Base-by-base conservation (phyloP, 2,888 invertebrate species). In the Philereme vetulata region DNA sequence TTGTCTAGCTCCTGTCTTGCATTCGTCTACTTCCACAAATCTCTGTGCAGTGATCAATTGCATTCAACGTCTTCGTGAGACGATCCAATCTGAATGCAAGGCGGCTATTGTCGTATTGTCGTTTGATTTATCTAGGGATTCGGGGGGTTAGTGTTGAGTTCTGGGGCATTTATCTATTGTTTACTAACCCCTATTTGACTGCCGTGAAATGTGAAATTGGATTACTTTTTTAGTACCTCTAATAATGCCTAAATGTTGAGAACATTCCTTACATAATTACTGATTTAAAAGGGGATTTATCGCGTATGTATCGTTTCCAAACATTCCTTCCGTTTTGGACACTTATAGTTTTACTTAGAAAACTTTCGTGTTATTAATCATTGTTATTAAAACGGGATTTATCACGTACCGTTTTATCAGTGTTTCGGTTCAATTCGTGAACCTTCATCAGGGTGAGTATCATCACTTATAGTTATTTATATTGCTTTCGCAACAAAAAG, bases 1-100 rank as follows among this genome's bases (percentile, higher is more conserved):
- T 64, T 56, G 58, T 64, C 64, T 47, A 44, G 58, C 47, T 57
- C 45, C 7, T 44, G 51, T 52, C 56, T 56, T 34, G 45, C 49
- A 63, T 62, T 55, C 52, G 55, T 58, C 62, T 62, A 33, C 48
- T 54, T 46, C 62, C 54, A 62, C 58, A 62, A 58, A 62, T 60
- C 58, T 60, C 48, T 47, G 49, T 52, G 54, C 55, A 65, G 56
- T 53, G 58, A 66, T 66, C 63, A 56, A 65, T 47, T 50, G 52
- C 60, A 58, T 58, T 35, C 56, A 36, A 38, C 53, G 60, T 60
- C 54, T 60, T 48, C 43, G 44, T 4, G 50, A 50, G 53, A 60
- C 54, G 54, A 54, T 55, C 47, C 51, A 60, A 60, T 60, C 60
- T 48, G 55, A 60, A 51, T 60, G 60, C 33, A 33, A 11, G 53